A percentile compares a stretch with the other conserved stretches of the same genome.
Conservation (phyloP, 2,888 invertebrate species). For the Drosophila atripex region DNA sequence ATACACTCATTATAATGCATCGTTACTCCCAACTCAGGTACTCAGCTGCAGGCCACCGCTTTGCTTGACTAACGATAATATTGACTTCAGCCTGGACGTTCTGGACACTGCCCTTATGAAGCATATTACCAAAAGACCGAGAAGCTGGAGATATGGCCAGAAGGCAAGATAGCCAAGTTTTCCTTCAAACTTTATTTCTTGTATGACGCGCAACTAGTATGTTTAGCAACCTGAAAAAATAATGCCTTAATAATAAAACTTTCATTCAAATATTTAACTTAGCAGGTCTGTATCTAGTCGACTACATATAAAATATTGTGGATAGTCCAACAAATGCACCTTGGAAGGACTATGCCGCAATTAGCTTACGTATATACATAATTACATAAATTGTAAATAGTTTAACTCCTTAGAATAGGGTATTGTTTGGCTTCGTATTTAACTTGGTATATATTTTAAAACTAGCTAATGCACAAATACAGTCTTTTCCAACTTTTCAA, state of each 20-base stretch:
- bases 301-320: neutral
- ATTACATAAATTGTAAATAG: neutral
- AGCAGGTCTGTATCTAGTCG: too few species aligned
- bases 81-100: conserved; percentile 89
- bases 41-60: conserved; percentile 97
- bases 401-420: conserved; percentile 1
- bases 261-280: conserved; percentile 42
- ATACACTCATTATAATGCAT: neutral
- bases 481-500: conserved; percentile 9
- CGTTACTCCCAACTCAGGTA: conserved; percentile 86
- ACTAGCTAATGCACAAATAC: conserved; percentile 44
- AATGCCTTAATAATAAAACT: neutral
- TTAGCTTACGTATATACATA: neutral
- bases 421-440: conserved; percentile 24
- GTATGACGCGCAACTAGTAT: neutral
- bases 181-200: conserved; percentile 16
- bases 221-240: neutral
- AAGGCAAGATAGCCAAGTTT: neutral
- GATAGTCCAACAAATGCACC: neutral
- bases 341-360: neutral
- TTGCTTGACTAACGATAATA: conserved; percentile 94
- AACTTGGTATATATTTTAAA: conserved; percentile 4
- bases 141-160: conserved; percentile 74
- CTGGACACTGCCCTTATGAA: conserved; percentile 82
- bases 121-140: conserved; percentile 73